Evolutionary conservation across 30 jellyfish, hydroid and myxozoan species (phyloP).

Genomic region (Haliclystus octoradiatus): DNA sequence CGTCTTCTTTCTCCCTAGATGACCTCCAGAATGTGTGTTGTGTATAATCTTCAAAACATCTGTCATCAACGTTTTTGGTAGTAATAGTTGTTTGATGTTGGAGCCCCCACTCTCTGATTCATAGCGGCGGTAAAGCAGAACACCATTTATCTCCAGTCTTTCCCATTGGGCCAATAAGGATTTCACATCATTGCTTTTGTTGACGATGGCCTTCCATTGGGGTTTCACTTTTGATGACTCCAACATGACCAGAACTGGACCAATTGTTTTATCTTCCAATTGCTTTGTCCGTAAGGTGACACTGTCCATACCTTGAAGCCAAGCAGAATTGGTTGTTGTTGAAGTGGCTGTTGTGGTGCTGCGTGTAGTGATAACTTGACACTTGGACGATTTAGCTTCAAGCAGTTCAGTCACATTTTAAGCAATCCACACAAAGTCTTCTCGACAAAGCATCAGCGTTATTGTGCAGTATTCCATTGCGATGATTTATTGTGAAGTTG

Average conservation of each 20-base stretch:
- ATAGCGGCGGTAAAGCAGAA: background rate
- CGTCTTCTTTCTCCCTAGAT: constrained; percentile 24
- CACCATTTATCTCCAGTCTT: background rate
- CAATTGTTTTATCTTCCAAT: background rate
- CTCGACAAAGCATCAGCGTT: constrained; percentile 20
- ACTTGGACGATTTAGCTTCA: background rate
- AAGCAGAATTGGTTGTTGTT: too few relatives aligned
- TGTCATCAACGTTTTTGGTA: constrained; percentile 4
- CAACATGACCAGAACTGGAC: background rate
- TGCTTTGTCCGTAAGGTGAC: background rate
- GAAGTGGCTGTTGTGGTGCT: too few relatives aligned
- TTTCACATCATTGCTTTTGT: background rate
- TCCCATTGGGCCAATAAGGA: background rate
- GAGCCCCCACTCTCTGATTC: background rate
- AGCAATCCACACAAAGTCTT: too few relatives aligned
- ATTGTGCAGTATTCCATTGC: constrained; percentile 11
- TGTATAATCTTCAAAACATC: constrained; percentile 14
- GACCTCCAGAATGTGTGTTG: constrained; percentile 34
- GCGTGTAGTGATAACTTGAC: background rate
- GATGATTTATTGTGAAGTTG: constrained; percentile 2
- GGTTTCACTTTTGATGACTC: background rate
- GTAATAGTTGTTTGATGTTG: background rate
- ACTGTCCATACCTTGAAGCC: too few relatives aligned
- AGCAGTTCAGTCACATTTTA: too few relatives aligned
- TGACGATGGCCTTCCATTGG: background rate